Evolutionary conservation across 2,797 vertebrate species (phyloP).

Genomic region (Gambelia wislizenii): DNA sequence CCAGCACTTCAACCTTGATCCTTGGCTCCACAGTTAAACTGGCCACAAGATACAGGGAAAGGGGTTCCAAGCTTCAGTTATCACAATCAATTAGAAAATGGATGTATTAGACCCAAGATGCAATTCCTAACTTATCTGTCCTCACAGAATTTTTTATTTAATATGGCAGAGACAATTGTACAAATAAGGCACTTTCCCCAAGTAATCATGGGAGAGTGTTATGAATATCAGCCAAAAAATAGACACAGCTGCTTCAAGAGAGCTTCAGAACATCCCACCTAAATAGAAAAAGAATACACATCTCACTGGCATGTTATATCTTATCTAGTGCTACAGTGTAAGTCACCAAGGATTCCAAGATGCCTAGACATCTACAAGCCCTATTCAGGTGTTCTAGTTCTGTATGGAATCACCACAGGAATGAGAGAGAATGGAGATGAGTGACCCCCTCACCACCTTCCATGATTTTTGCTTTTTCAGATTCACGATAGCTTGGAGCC

Average conservation of each 20-base stretch:
- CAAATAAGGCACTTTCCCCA: not conserved
- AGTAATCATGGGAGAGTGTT: not conserved
- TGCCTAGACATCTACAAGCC: not conserved
- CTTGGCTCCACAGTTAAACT: not conserved
- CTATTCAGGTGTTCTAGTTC: not conserved
- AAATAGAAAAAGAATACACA: not conserved
- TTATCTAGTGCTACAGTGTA: not conserved
- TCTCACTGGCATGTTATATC: not conserved
- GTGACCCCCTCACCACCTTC: not conserved
- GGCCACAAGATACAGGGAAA: not conserved
- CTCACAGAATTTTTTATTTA: not conserved
- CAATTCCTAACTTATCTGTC: not conserved
- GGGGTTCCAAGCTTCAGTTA: not conserved
- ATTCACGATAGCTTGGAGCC: not conserved
- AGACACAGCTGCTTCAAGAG: not conserved
- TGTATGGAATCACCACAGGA: not conserved
- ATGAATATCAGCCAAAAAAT: conserved; percentile 1
- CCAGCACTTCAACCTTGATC: not conserved
- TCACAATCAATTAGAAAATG: not conserved
- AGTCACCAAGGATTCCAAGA: not conserved
- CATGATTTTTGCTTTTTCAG: not conserved
- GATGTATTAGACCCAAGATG: not conserved
- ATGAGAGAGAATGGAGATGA: not conserved
- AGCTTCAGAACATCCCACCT: not conserved
- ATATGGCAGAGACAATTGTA: not conserved